Evolutionary conservation across 2,113 vertebrate genomes (phyloP).

Genomic region (Hymenochirus boettgeri): DNA sequence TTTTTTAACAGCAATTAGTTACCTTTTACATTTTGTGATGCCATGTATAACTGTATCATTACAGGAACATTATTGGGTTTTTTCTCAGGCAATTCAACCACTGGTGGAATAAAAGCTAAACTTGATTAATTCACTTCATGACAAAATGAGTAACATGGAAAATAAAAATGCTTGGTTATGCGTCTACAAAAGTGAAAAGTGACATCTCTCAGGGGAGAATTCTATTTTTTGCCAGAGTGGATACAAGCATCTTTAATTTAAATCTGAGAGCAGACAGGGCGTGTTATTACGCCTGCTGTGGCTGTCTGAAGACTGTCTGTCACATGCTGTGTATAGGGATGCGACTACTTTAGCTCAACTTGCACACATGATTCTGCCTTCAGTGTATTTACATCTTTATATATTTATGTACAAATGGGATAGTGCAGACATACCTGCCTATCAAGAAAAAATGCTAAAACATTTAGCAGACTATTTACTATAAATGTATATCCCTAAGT

Average conservation of each 20-base stretch:
- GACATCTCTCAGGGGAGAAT: constrained; percentile 19
- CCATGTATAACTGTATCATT: no score
- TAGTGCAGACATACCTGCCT: no score
- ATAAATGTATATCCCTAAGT: no score
- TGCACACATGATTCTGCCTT: no score
- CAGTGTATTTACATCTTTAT: no score
- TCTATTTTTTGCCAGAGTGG: constrained; percentile 26
- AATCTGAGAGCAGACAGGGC: constrained; percentile 36
- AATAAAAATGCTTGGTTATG: constrained; percentile 11
- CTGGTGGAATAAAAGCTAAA: neutral
- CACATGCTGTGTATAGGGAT: constrained; percentile 18
- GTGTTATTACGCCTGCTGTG: constrained; percentile 39
- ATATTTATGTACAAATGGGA: no score
- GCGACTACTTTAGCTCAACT: neutral
- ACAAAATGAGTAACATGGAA: constrained; percentile 8
- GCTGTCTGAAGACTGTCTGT: constrained; percentile 39
- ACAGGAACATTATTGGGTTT: no score
- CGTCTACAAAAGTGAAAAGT: constrained; percentile 28
- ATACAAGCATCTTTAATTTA: constrained; percentile 35
- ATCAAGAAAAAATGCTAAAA: no score
- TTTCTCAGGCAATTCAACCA: constrained; percentile 10
- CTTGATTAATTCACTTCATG: constrained; percentile 7
- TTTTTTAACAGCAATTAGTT: no score
- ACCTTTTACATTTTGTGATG: no score
- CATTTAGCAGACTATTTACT: no score